Evolutionary conservation across 1,140 invertebrate species (phyloP), one percentile per base, ranked within the genome.

Genomic region (Heliconius hewitsoni): DNA sequence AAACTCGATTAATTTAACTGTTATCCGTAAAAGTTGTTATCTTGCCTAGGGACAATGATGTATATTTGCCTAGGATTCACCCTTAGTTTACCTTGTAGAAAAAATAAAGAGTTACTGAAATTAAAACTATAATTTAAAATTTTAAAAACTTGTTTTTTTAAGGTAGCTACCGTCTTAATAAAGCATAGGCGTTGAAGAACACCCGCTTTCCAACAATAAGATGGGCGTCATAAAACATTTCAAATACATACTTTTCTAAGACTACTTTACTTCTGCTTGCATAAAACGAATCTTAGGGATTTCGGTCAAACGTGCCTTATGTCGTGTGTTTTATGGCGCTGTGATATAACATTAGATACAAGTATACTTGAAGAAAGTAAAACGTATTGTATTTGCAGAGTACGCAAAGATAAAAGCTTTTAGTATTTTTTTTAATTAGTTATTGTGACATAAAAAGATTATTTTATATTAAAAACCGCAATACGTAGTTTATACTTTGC

Each of bases 1-100:
- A 85, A 85, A 83, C 80, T 80, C 85, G 80, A 85, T 86, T 84
- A 81, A 85, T 85, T 85, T 86, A 85, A 86, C 81, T 82, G 83
- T 84, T 86, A 83, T 85, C 79, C 78, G 78, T 78, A 70, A 84
- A 86, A 84, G 77, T 86, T 85, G 84, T 85, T 85, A 83, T 86
- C 83, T 55, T 73, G 66, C 76, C 42, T 66, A 66, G 60, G 60
- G 81, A 79, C 73, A 81, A 78, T 80, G 78, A 80, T 74, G 50
- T 79, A 79, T 79, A 9, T 3, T 55, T 73, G 66, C 76, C 42
- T 66, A 66, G 60, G 60, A 66, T 27, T 30, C 60, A 27, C 60
- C 11, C 23, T 66, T 27, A 66, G 60, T 13, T 66, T 27, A 66
- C 57, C 57, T 27, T n/a, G 3, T 66, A 30, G 9, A 30, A 66